Percentiles rank a stretch among this genome's conserved stretches.
Conservation (phyloP, 2,113 vertebrate species). For the Mastomys coucha region DNA sequence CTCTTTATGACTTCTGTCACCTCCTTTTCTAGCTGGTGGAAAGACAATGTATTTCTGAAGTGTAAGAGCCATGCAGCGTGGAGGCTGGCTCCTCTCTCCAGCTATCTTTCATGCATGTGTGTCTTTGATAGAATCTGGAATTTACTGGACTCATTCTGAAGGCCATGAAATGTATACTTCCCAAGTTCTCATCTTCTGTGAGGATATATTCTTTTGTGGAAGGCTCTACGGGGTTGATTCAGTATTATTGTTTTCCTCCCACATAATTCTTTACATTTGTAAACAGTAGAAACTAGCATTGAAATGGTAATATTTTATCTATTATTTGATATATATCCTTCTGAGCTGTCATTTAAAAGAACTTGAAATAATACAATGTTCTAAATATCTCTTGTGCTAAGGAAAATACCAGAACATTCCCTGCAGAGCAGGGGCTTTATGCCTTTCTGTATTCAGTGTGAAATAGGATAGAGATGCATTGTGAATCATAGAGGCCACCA, state of each 20-base stretch:
- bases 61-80: neutral
- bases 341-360: slow-evolving; percentile 2
- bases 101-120: neutral
- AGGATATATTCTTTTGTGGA: slow-evolving; percentile 13
- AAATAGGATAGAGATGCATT: slow-evolving; percentile 80
- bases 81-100: neutral
- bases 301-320: slow-evolving; percentile 83
- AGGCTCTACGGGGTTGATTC: slow-evolving; percentile 46
- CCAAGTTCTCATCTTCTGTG: neutral
- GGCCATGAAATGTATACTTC: neutral
- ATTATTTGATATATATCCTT: slow-evolving; percentile 79
- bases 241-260: slow-evolving; percentile 71
- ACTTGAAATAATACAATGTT: slow-evolving; percentile 50
- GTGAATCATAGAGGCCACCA: slow-evolving; percentile 83
- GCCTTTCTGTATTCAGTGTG: neutral
- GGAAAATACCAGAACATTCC: slow-evolving; percentile 57
- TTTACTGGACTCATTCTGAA: slow-evolving; percentile 26
- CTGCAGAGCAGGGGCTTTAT: slow-evolving; percentile 35
- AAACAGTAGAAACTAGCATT: slow-evolving; percentile 68
- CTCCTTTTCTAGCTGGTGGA: neutral
- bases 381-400: slow-evolving; percentile 38
- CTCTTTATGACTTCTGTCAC: neutral
- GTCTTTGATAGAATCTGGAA: slow-evolving; percentile 25
- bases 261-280: slow-evolving; percentile 57
- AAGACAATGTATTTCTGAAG: neutral